Evolutionary conservation across 2,113 vertebrate genomes (phyloP), one percentile per base, ranked within the genome.

Genomic region (Hemichromis elongatus): DNA sequence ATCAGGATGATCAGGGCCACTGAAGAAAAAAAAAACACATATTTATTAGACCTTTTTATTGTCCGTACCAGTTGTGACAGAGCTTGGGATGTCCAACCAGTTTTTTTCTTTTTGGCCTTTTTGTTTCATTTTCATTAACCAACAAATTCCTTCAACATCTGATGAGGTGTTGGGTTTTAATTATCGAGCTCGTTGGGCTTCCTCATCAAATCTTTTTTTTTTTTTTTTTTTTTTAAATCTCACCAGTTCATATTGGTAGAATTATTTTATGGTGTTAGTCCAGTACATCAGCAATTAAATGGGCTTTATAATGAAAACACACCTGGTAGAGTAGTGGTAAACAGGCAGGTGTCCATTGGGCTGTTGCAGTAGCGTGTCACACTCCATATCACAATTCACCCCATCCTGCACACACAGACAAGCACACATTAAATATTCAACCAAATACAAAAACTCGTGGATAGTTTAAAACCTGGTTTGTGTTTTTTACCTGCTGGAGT

Each of bases 271-370:
- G 10, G 10, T 30, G 45, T 33, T 12, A 28, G 45, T 75, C 70
- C 70, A 75, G 16, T 75, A 52, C 26, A 33, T 52, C 18, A 28
- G 2, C 30, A 75, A 33, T 26, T 75, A 52, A 52, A 50, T 52
- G 18, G 3, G 70, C 52, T 47, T 33, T 75, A 52, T 33, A 66
- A 52, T 9, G 9, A 50, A 75, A 53, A 6, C 70, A 10, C 93
- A 99, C 98, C 97, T 96, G 81, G 92, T 89, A 45, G 93, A 80
- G 88, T 96, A 96, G 66, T 90, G 96, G 84, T 95, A 95, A 53
- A 93, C 90, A 19, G 94, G 94, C 16, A 92, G 73, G 30, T 91
- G 96, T 79, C 96, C 95, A 5, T 95, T 96, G 2, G 90, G 93
- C 2, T 95, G 96, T 47, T 97, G 96, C 78, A 97, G 94, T 89